A percentile compares a stretch with the other conserved stretches of the same genome.
phyloP scores from a whole-genome alignment of 1,140 invertebrate species.

The Pachypeltis micranthus region DNA sequence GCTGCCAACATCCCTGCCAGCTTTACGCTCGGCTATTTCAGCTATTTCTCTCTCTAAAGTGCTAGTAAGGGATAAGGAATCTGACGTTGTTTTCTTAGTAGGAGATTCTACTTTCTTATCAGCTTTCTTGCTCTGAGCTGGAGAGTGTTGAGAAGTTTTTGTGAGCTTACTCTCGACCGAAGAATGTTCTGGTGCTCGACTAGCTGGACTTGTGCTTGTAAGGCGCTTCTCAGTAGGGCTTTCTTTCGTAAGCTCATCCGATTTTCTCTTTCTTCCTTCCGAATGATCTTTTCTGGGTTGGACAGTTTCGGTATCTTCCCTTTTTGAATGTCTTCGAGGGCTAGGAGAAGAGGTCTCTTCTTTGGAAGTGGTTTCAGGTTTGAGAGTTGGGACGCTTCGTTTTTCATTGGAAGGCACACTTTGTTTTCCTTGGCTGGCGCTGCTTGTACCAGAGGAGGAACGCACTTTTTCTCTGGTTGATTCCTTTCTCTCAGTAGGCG shows the following conservation, averaged over 20 bases:
- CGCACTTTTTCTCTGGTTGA: constrained; percentile 35
- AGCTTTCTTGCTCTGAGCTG: constrained; percentile 54
- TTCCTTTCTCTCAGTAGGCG: constrained; percentile 61
- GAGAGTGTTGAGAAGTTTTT: constrained; percentile 37
- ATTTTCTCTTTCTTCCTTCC: constrained; percentile 32
- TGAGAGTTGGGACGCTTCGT: constrained; percentile 8
- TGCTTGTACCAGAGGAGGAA: background rate
- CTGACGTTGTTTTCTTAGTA: constrained; percentile 22
- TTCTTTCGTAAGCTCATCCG: constrained; percentile 26
- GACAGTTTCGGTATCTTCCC: constrained; percentile 20
- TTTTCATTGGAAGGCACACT: background rate
- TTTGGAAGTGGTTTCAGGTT: constrained; percentile 13
- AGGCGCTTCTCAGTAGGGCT: constrained; percentile 23
- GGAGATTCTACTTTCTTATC: constrained; percentile 42
- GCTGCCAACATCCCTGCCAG: constrained; percentile 17
- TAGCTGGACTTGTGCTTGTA: constrained; percentile 22
- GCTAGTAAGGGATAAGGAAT: constrained; percentile 20
- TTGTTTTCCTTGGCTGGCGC: constrained; percentile 16
- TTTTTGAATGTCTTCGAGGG: background rate
- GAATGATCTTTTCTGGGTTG: constrained; percentile 15
- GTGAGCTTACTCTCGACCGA: constrained; percentile 30
- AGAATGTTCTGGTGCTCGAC: constrained; percentile 19
- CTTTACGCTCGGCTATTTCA: constrained; percentile 26
- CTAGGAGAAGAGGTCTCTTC: background rate
- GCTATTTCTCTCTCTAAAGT: constrained; percentile 26